These are phyloP conservation scores for Cydia amplana DNA, from an alignment of 1,140 invertebrate genomes.

Conservation along the genomic window DNA sequence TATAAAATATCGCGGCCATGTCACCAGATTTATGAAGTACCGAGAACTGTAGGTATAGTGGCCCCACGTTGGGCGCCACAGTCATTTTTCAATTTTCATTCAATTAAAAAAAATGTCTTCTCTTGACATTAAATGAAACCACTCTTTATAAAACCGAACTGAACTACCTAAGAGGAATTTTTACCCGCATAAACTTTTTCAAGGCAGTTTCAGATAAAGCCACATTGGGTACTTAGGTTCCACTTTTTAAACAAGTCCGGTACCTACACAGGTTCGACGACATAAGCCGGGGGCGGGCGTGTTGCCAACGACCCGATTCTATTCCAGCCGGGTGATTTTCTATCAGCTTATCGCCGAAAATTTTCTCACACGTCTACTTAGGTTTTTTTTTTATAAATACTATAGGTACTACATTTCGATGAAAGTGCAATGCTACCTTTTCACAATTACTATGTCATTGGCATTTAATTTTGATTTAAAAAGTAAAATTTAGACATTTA, in stretches of 20 bases:
- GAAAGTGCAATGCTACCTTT: no score
- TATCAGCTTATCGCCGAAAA: slow-evolving; percentile 28
- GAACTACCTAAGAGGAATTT: neutral
- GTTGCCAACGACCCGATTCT: slow-evolving; percentile 54
- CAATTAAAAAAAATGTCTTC: no score
- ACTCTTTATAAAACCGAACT: no score
- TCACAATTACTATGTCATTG: no score
- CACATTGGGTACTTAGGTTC: slow-evolving; percentile 42
- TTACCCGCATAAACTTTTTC: neutral
- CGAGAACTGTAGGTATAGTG: neutral
- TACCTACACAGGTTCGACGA: slow-evolving; percentile 43
- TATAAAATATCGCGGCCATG: no score
- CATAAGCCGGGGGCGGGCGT: slow-evolving; percentile 53
- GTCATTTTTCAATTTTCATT: neutral
- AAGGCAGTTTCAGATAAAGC: slow-evolving; percentile 35
- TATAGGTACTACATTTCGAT: no score
- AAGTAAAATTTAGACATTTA: no score
- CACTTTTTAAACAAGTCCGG: slow-evolving; percentile 50
- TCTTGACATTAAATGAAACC: no score
- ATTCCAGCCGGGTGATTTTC: slow-evolving; percentile 51
- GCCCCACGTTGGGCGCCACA: slow-evolving; percentile 38
- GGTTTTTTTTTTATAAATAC: no score
- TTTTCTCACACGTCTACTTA: no score
- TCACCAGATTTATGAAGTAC: no score
- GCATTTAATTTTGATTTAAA: no score